Percentiles rank a stretch among this genome's conserved stretches.
Conservation (phyloP, 2,113 vertebrate genomes). For the Aspiorhynchus laticeps region DNA sequence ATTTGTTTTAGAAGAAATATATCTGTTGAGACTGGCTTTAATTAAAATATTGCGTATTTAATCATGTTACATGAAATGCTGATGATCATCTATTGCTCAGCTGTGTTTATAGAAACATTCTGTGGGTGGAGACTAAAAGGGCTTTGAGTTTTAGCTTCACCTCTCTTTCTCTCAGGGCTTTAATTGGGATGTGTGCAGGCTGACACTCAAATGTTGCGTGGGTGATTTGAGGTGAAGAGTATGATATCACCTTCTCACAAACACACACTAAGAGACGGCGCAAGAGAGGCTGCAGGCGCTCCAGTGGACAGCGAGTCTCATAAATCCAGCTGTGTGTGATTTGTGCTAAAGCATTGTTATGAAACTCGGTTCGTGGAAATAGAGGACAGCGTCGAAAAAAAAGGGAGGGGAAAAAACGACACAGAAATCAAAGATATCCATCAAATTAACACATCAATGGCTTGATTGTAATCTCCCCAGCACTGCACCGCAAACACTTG, state of each 20-base stretch:
- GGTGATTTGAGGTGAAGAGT: conserved; percentile 53
- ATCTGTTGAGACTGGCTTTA: neutral
- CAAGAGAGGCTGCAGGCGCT: conserved; percentile 46
- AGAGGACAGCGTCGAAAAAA: conserved; percentile 62
- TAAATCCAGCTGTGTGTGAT: conserved; percentile 59
- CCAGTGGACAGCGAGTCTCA: conserved; percentile 52
- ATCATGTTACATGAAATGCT: conserved; percentile 25
- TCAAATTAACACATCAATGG: conserved; percentile 99
- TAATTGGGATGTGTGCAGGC: conserved; percentile 56
- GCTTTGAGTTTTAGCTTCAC: conserved; percentile 47
- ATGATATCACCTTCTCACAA: conserved; percentile 58
- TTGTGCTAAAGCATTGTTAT: conserved; percentile 54
- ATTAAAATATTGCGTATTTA: conserved; percentile 27
- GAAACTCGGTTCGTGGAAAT: conserved; percentile 55
- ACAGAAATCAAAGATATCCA: conserved; percentile 86
- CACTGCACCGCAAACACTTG: conserved; percentile 83
- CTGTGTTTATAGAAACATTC: conserved; percentile 25
- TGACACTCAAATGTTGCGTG: conserved; percentile 56
- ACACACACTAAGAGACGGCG: conserved; percentile 49
- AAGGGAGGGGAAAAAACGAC: conserved; percentile 70
- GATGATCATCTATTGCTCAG: conserved; percentile 20
- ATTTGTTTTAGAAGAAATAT: conserved; percentile 8
- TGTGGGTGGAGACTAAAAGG: conserved; percentile 33
- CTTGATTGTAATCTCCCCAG: conserved; percentile 92
- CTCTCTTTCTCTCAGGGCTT: conserved; percentile 50